Evolutionary conservation across 1,140 invertebrate genomes (phyloP).

Genomic region (Drosophila hydei): DNA sequence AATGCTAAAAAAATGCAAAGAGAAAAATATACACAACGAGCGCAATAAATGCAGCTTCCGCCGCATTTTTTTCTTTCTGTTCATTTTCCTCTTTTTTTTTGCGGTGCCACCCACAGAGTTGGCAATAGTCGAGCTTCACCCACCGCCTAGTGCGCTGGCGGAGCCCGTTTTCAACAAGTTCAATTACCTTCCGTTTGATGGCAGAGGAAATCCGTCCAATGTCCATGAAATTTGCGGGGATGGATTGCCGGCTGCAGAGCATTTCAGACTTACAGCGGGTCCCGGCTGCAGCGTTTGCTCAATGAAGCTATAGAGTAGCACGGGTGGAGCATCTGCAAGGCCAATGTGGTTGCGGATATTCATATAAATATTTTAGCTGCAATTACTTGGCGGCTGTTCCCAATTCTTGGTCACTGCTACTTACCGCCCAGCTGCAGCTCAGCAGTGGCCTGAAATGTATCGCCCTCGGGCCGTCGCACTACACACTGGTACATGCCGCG

Average conservation of each 20-base stretch:
- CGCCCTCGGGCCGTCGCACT: conserved; percentile 89
- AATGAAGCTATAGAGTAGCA: conserved; percentile 92
- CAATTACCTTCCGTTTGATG: conserved; percentile 89
- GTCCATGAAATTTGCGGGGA: conserved; percentile 93
- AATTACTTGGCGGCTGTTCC: conserved; percentile 33
- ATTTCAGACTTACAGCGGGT: conserved; percentile 93
- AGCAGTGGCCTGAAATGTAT: conserved; percentile 91
- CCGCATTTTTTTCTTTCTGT: conserved; percentile 31
- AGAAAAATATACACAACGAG: conserved; percentile 48
- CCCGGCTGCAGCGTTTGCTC: conserved; percentile 93
- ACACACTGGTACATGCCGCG: conserved; percentile 95
- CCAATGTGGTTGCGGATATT: conserved; percentile 61
- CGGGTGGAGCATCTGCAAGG: conserved; percentile 91
- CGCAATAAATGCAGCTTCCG: conserved; percentile 74
- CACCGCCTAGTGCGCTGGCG: background rate
- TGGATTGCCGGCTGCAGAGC: conserved; percentile 93
- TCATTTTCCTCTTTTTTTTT: conserved; percentile 9
- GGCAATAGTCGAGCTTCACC: conserved; percentile 57
- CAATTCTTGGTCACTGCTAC: conserved; percentile 43
- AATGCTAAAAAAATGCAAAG: conserved; percentile 51
- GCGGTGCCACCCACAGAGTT: conserved; percentile 60
- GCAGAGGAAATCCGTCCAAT: conserved; percentile 91
- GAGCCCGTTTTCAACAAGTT: conserved; percentile 78
- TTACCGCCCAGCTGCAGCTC: conserved; percentile 92
- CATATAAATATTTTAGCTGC: conserved; percentile 73